Percentiles rank a stretch among this genome's conserved stretches.
These are phyloP conservation scores for Drosophila willistoni DNA, from an alignment of 1,140 invertebrate genomes.

Conservation along the genomic window DNA sequence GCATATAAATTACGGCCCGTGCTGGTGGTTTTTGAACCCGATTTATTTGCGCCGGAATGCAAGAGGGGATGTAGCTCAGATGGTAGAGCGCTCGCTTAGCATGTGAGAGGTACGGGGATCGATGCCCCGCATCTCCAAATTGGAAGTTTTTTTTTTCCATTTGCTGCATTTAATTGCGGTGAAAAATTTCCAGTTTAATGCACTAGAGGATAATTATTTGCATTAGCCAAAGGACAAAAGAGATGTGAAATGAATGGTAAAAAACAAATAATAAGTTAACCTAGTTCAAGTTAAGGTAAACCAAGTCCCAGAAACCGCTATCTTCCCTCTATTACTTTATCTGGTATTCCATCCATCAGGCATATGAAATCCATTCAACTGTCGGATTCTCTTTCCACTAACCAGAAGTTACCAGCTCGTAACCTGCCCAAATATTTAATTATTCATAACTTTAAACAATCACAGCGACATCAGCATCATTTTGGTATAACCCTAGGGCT, in stretches of 20 bases:
- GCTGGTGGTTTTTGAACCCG: neutral
- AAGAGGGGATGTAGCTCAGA: conserved; percentile 90
- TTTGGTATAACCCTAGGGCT: conserved; percentile 59
- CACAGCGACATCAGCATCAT: conserved; percentile 72
- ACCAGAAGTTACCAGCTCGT: conserved; percentile 35
- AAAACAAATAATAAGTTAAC: conserved; percentile 2
- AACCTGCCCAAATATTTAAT: conserved; percentile 82
- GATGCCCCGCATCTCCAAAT: conserved; percentile 87
- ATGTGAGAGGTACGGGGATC: conserved; percentile 93
- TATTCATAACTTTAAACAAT: conserved; percentile 83
- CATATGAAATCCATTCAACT: conserved; percentile 31
- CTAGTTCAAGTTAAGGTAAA: neutral
- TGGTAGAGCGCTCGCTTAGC: conserved; percentile 94
- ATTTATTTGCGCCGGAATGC: neutral
- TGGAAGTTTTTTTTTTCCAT: conserved; percentile 14
- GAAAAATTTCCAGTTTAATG: conserved; percentile 44
- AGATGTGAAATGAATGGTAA: neutral
- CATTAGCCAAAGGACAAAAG: conserved; percentile 30
- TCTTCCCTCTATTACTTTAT: neutral
- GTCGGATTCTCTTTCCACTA: neutral
- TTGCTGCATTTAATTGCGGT: conserved; percentile 41
- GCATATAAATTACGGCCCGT: conserved; percentile 5
- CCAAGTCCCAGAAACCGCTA: neutral
- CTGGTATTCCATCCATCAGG: conserved; percentile 33
- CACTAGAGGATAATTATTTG: conserved; percentile 49